These are phyloP conservation scores for Philaenus spumarius DNA, from an alignment of 1,140 invertebrate genomes.

Conservation along the genomic window DNA sequence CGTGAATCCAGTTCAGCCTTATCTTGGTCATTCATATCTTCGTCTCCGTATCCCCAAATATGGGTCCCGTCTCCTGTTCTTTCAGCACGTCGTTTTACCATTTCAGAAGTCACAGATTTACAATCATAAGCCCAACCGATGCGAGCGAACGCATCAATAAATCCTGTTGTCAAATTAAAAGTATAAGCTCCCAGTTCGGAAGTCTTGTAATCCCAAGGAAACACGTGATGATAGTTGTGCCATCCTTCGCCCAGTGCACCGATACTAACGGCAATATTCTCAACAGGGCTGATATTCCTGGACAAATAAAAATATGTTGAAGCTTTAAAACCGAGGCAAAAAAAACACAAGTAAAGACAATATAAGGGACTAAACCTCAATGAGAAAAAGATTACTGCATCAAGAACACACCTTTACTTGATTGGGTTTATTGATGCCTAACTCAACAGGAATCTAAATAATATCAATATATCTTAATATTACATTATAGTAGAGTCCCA, in stretches of 20 bases:
- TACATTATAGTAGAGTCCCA: too few relatives aligned
- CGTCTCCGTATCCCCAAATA: constrained; percentile 53
- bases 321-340: neutral
- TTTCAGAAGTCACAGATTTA: constrained; percentile 51
- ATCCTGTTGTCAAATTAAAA: constrained; percentile 60
- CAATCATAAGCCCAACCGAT: constrained; percentile 67
- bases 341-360: neutral
- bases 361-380: too few relatives aligned
- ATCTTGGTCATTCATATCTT: constrained; percentile 33
- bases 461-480: too few relatives aligned
- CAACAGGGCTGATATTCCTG: constrained; percentile 64
- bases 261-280: constrained; percentile 61
- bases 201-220: constrained; percentile 83
- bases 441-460: too few relatives aligned
- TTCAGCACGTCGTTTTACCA: constrained; percentile 52
- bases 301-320: neutral
- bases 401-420: too few relatives aligned
- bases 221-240: constrained; percentile 94
- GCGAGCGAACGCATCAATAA: constrained; percentile 63
- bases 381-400: too few relatives aligned
- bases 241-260: constrained; percentile 76
- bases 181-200: constrained; percentile 64
- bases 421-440: too few relatives aligned
- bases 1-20: constrained; percentile 40
- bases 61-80: constrained; percentile 55